A percentile compares a stretch with the other conserved stretches of the same genome.
Evolutionary conservation across 2,113 vertebrate species (phyloP).

Genomic region (Nestor notabilis): DNA sequence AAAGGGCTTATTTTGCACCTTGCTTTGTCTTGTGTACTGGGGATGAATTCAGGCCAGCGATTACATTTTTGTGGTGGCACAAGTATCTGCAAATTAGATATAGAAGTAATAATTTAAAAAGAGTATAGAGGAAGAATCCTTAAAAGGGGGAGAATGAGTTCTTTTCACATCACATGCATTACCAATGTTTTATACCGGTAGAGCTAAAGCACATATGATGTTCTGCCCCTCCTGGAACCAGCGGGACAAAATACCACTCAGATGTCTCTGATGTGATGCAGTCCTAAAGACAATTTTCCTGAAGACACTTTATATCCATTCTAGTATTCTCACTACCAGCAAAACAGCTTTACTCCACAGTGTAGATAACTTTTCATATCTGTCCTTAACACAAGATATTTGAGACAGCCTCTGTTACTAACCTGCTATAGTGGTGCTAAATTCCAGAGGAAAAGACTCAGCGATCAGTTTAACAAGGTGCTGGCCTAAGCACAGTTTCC

Average conservation of each 20-base stretch:
- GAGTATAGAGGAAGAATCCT: neutral
- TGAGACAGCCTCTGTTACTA: slow-evolving; percentile 68
- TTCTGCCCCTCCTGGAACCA: neutral
- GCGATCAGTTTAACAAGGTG: slow-evolving; percentile 55
- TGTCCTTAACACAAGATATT: slow-evolving; percentile 73
- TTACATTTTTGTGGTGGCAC: neutral
- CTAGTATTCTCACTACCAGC: slow-evolving; percentile 60
- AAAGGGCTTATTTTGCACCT: neutral
- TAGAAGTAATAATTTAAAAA: neutral
- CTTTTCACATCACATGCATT: neutral
- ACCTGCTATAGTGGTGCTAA: slow-evolving; percentile 58
- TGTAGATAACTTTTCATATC: slow-evolving; percentile 72
- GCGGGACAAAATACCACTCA: neutral
- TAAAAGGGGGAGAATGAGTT: neutral
- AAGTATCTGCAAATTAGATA: neutral
- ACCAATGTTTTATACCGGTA: neutral
- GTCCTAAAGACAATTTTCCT: slow-evolving; percentile 7
- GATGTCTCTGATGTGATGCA: neutral
- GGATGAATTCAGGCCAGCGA: neutral
- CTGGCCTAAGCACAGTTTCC: slow-evolving; percentile 68
- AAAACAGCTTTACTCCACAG: slow-evolving; percentile 62
- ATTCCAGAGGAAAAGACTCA: slow-evolving; percentile 64
- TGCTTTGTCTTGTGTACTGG: neutral
- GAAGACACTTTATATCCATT: slow-evolving; percentile 52
- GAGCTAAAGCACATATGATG: neutral